A percentile compares a stretch with the other conserved stretches of the same genome.
Conservation (phyloP, 2,888 invertebrate genomes). For the Eupithecia tripunctaria region DNA sequence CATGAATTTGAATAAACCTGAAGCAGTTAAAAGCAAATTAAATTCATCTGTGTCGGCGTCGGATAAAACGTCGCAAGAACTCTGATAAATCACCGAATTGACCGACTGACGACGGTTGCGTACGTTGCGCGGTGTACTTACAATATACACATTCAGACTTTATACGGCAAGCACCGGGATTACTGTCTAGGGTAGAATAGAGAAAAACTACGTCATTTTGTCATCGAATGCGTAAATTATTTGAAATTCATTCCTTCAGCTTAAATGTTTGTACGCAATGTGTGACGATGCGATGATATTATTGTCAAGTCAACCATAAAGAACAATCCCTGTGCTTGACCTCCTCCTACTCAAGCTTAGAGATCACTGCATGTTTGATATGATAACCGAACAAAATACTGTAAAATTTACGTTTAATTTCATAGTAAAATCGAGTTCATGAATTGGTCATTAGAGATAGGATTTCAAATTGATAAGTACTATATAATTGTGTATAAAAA, state of each 20-base stretch:
- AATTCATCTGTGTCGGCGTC: constrained; percentile 72
- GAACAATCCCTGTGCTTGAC: no score
- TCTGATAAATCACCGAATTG: constrained; percentile 80
- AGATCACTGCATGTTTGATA: background rate
- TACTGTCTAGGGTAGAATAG: no score
- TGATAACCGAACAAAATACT: background rate
- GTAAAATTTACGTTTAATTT: background rate
- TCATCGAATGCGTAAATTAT: no score
- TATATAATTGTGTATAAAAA: no score
- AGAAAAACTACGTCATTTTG: no score
- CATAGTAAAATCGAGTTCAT: background rate
- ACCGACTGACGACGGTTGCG: constrained; percentile 71
- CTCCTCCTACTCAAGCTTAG: background rate
- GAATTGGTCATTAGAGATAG: background rate
- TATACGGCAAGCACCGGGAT: background rate
- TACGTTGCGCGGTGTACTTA: constrained; percentile 44
- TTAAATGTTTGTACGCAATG: no score
- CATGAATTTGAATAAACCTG: constrained; percentile 78
- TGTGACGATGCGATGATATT: no score
- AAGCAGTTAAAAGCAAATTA: constrained; percentile 80
- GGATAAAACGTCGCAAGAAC: constrained; percentile 68
- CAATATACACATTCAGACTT: constrained; percentile 21
- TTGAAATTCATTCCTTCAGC: no score
- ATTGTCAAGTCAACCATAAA: no score
- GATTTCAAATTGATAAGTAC: no score